phyloP scores from a whole-genome alignment of 2,797 vertebrate species.

The Calcarius lapponicus region DNA sequence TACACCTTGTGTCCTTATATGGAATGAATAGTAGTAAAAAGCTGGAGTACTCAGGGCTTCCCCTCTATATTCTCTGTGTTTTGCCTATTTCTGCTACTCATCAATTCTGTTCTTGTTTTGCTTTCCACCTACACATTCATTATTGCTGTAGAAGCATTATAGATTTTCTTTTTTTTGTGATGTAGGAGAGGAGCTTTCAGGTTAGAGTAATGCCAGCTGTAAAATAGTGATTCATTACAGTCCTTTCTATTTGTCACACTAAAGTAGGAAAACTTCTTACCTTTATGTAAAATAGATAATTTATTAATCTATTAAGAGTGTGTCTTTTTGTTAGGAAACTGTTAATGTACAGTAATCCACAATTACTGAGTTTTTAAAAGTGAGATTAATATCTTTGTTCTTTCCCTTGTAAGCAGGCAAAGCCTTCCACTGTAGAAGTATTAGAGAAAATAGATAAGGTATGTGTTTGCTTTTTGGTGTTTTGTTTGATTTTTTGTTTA shows the following conservation, averaged over 20 bases:
- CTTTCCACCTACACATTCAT: background rate
- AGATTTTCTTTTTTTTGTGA: background rate
- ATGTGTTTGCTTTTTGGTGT: slow-evolving; percentile 56
- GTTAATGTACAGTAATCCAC: background rate
- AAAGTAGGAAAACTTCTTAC: background rate
- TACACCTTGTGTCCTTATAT: background rate
- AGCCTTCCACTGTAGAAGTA: slow-evolving; percentile 92
- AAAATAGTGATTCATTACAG: background rate
- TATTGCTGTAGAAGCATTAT: background rate
- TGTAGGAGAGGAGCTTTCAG: background rate
- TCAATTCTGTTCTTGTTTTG: background rate
- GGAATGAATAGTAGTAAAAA: background rate
- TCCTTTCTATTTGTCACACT: background rate
- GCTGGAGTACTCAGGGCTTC: background rate
- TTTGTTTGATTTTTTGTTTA: background rate
- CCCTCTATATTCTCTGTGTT: background rate
- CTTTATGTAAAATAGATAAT: background rate
- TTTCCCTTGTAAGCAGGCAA: slow-evolving; percentile 80
- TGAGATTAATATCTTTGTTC: slow-evolving; percentile 46
- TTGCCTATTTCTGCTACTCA: background rate
- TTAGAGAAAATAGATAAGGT: slow-evolving; percentile 98
- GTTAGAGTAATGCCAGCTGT: background rate
- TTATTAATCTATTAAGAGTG: background rate
- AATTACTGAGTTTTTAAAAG: background rate
- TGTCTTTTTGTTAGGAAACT: background rate